phyloP scores from a whole-genome alignment of 2,888 invertebrate species.

The Notodonta dromedarius region DNA sequence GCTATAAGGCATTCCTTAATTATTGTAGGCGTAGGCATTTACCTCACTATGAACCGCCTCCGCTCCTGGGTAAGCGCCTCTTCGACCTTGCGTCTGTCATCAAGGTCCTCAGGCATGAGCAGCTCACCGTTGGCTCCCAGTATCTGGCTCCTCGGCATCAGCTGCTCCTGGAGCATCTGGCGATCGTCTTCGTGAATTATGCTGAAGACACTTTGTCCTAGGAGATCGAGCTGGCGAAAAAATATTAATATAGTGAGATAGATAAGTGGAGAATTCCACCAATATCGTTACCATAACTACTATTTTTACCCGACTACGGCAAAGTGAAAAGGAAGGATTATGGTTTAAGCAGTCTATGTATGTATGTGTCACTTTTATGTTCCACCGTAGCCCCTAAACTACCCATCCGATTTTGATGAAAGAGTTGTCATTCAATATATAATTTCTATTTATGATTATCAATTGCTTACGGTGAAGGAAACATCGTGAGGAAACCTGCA shows the following conservation, averaged over 20 bases:
- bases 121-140: slow-evolving; percentile 83
- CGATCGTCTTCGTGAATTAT: slow-evolving; percentile 92
- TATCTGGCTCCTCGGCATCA: slow-evolving; percentile 79
- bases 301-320: too few relatives aligned
- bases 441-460: too few relatives aligned
- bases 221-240: slow-evolving; percentile 89
- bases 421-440: too few relatives aligned
- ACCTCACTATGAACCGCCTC: slow-evolving; percentile 65
- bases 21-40: slow-evolving; percentile 15
- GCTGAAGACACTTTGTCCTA: slow-evolving; percentile 92
- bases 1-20: too few relatives aligned
- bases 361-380: too few relatives aligned
- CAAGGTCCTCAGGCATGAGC: slow-evolving; percentile 68
- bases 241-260: neutral
- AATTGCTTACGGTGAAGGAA: too few relatives aligned
- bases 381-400: too few relatives aligned
- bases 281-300: too few relatives aligned
- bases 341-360: too few relatives aligned
- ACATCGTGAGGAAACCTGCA: too few relatives aligned
- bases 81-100: slow-evolving; percentile 44
- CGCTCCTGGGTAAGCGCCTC: slow-evolving; percentile 55
- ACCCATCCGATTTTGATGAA: too few relatives aligned
- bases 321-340: too few relatives aligned
- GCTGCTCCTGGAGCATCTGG: slow-evolving; percentile 88
- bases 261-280: neutral